phyloP scores from a whole-genome alignment of 2,113 vertebrate species.

The Periophthalmus modestus region DNA sequence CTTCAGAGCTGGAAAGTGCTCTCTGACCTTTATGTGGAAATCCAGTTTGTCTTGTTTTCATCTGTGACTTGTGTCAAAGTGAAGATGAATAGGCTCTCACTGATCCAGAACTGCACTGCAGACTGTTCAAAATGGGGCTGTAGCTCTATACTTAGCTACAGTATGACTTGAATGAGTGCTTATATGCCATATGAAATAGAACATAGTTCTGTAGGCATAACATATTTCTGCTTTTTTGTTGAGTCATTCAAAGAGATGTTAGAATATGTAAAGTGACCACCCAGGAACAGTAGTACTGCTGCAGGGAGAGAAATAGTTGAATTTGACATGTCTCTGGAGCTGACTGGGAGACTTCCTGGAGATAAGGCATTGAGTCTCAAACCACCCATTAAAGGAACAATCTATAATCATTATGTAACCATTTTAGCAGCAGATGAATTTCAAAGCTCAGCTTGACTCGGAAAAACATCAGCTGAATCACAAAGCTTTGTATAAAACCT shows the following conservation, averaged over 20 bases:
- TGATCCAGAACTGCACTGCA: slow-evolving; percentile 62
- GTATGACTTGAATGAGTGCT: slow-evolving; percentile 46
- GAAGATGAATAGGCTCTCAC: slow-evolving; percentile 41
- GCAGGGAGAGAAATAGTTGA: slow-evolving; percentile 42
- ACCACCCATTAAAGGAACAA: slow-evolving; percentile 56
- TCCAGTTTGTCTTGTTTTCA: slow-evolving; percentile 65
- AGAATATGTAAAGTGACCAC: slow-evolving; percentile 66
- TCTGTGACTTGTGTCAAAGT: slow-evolving; percentile 42
- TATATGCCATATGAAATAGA: not conserved
- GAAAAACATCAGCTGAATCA: slow-evolving; percentile 67
- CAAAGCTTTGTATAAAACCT: slow-evolving; percentile 53
- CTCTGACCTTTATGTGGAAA: slow-evolving; percentile 39
- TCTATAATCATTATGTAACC: slow-evolving; percentile 24
- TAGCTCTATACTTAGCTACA: slow-evolving; percentile 35
- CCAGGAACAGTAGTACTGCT: slow-evolving; percentile 58
- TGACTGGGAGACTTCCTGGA: slow-evolving; percentile 61
- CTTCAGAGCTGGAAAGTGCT: slow-evolving; percentile 27
- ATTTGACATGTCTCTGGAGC: slow-evolving; percentile 56
- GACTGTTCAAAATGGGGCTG: slow-evolving; percentile 52
- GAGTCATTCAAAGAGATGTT: slow-evolving; percentile 4
- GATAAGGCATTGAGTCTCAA: slow-evolving; percentile 64
- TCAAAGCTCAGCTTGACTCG: slow-evolving; percentile 54
- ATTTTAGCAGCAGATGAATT: slow-evolving; percentile 44
- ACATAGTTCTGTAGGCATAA: not conserved
- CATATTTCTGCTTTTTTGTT: not conserved